Evolutionary conservation across 2,797 vertebrate genomes (phyloP).

Genomic region (Rhinella marina): DNA sequence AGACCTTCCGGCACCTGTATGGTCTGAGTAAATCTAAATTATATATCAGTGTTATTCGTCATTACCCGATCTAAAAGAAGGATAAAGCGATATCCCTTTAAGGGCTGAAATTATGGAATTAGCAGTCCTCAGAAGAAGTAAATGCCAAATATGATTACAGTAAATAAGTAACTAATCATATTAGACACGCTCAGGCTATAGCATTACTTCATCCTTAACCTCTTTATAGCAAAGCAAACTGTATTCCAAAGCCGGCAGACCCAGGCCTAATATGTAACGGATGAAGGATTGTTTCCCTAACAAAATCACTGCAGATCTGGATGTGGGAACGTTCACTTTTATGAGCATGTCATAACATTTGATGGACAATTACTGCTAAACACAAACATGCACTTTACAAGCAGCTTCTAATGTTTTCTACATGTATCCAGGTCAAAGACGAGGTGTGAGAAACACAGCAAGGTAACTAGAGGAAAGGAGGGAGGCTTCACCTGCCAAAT

Average conservation of each 20-base stretch:
- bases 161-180: constrained; percentile 45
- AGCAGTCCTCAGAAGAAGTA: constrained; percentile 17
- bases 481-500: background rate
- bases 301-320: constrained; percentile 45
- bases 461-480: background rate
- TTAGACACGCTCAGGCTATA: constrained; percentile 23
- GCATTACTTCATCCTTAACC: constrained; percentile 39
- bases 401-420: background rate
- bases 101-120: constrained; percentile 45
- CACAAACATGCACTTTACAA: constrained; percentile 52
- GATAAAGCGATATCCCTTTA: constrained; percentile 20
- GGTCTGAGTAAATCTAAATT: background rate
- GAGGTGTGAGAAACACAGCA: background rate
- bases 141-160: constrained; percentile 56
- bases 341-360: constrained; percentile 59
- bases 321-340: constrained; percentile 58
- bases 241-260: background rate
- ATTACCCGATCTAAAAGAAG: constrained; percentile 22
- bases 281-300: constrained; percentile 54
- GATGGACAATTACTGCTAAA: constrained; percentile 60
- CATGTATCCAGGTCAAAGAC: constrained; percentile 32
- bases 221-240: background rate
- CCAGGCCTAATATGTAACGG: constrained; percentile 41
- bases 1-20: background rate
- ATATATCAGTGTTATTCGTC: constrained; percentile 28